Conservation (phyloP, 2,797 vertebrate genomes). For the Leptoclinus maculatus region DNA sequence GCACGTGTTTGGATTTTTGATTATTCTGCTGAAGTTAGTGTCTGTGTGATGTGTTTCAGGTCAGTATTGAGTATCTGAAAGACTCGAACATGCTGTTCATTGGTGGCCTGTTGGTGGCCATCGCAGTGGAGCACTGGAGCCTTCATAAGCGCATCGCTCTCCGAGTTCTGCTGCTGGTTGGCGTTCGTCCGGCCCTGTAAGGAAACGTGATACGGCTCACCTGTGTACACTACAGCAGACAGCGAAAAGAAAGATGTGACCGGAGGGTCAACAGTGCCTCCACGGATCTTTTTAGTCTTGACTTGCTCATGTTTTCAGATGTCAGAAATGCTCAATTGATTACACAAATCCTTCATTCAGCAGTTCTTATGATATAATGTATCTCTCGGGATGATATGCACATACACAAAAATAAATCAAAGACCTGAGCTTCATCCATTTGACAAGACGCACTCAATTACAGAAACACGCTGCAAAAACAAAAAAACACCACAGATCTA, state of each 20-base stretch:
- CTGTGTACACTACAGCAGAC: not conserved
- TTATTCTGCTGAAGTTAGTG: not conserved
- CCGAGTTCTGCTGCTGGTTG: slow-evolving; percentile 87
- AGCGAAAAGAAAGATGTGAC: not conserved
- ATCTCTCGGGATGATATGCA: not conserved
- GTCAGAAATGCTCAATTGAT: not conserved
- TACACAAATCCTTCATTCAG: not conserved
- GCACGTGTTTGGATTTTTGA: not conserved
- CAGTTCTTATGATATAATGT: not conserved
- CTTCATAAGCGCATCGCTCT: slow-evolving; percentile 95
- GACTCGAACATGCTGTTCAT: slow-evolving; percentile 95
- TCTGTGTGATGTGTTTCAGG: slow-evolving; percentile 80
- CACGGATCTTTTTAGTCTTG: not conserved
- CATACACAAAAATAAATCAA: not conserved
- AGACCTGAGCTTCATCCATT: not conserved
- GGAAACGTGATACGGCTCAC: slow-evolving; percentile 49
- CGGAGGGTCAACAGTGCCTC: not conserved
- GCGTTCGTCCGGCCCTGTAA: slow-evolving; percentile 94
- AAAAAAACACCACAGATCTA: not conserved
- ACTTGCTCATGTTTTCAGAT: not conserved
- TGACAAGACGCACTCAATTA: not conserved
- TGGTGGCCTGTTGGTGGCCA: slow-evolving; percentile 92
- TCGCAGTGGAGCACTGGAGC: slow-evolving; percentile 92
- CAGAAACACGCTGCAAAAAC: not conserved
- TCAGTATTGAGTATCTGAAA: slow-evolving; percentile 89